Evolutionary conservation across 2,888 invertebrate genomes (phyloP).

Genomic region (Nemoura dubitans): DNA sequence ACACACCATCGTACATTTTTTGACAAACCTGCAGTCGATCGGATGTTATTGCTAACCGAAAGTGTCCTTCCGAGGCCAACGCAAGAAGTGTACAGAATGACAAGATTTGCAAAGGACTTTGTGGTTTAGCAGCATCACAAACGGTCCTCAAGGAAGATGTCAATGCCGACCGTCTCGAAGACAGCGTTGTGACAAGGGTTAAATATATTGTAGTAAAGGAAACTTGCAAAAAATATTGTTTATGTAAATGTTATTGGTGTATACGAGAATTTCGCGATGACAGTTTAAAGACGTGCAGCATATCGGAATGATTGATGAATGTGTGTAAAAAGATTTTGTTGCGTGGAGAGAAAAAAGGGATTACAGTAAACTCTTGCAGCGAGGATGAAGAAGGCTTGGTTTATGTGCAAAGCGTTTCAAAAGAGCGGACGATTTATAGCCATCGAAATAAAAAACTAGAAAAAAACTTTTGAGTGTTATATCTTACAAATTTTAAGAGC

Average conservation of each 20-base stretch:
- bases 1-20: too few species aligned
- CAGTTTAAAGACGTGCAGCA: not conserved
- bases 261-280: not conserved
- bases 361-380: not conserved
- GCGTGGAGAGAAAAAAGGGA: not conserved
- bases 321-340: too few species aligned
- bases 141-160: too few species aligned
- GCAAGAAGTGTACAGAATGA: too few species aligned
- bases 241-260: not conserved
- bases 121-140: too few species aligned
- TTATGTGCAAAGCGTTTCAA: not conserved
- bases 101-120: too few species aligned
- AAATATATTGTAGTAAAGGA: not conserved
- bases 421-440: not conserved
- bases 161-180: not conserved
- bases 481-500: not conserved
- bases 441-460: not conserved
- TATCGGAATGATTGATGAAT: not conserved
- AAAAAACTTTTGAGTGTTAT: not conserved
- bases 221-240: not conserved
- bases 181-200: not conserved
- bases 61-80: too few species aligned
- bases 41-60: too few species aligned
- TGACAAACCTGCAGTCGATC: too few species aligned
- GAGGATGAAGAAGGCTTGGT: not conserved